Base-by-base conservation (phyloP, 2,888 invertebrate genomes). In the Pimpla rufipes region DNA sequence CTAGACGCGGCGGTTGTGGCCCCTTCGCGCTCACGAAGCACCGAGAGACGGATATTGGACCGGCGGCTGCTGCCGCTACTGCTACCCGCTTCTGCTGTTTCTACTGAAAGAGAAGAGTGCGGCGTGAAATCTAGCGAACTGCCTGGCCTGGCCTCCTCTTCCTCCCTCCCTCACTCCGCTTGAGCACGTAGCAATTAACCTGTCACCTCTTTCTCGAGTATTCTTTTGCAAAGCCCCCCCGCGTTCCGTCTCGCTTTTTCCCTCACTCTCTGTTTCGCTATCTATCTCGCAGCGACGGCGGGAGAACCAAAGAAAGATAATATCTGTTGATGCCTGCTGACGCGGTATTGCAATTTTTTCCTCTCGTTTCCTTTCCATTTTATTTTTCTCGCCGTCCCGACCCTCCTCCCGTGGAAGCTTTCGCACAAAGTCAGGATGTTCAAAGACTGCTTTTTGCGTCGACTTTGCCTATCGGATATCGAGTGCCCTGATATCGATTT, bases 111-210 rank as follows among this genome's bases (percentile, higher is more conserved):
- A 62, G 29, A 57, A 64, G 66, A 50, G 47, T 50, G 47, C 59
- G 42, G 52, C 68, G 50, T 75, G 74, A 84, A 78, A 81, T 83
- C 71, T 62, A 76, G 68, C 73, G 50, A 80, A 77, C 74, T 55
- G 64, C 59, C 52, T 40, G 59, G 77, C 23, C 57, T 29, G 50
- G 45, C 18, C 5, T 57, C 18, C 23, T 1, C 62, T 18, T 23
- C 35, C 47, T 3, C 35, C 47, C 23, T 7, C 13, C 66, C 62
- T 66, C 66, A 45, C 70, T 18, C 11, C 40, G 13, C 35, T 23
- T 55, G 78, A 62, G 59, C 79, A 81, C 83, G 73, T 83, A 74
- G 81, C 83, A 85, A 85, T 85, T 85, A 85, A 85, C 83, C 79
- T 83, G 85, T 85, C 83, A 85, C 68, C 70, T 52, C 76, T 67